Evolutionary conservation across 2,113 vertebrate genomes (phyloP).

Genomic region (Centropus unirufus): DNA sequence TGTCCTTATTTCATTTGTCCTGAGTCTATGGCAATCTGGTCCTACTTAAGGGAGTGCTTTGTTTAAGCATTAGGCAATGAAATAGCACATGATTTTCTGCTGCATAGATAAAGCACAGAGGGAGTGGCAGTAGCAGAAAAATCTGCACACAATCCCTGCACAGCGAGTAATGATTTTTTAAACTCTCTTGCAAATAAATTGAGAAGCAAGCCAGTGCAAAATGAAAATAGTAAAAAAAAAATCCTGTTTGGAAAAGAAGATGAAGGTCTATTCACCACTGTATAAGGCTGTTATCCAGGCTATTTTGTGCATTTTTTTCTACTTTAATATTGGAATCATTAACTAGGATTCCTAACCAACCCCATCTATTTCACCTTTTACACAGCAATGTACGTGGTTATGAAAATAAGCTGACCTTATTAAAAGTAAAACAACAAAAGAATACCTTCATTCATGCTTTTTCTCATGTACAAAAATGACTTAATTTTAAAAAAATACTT

Average conservation of each 20-base stretch:
- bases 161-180: background rate
- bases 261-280: background rate
- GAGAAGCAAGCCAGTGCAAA: background rate
- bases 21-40: background rate
- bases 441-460: background rate
- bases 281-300: background rate
- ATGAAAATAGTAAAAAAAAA: background rate
- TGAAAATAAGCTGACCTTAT: background rate
- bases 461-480: background rate
- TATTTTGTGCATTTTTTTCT: background rate
- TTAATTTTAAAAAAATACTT: background rate
- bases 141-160: background rate
- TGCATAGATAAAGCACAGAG: background rate
- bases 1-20: background rate
- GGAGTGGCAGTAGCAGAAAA: background rate
- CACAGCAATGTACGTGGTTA: background rate
- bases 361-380: background rate
- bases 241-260: background rate
- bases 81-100: background rate
- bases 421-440: background rate
- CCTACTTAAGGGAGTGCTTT: background rate
- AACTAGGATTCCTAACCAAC: background rate
- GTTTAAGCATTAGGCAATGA: background rate
- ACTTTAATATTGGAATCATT: background rate
- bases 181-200: background rate